Conservation (phyloP, 2,888 invertebrate species). For the Callimorpha dominula region DNA sequence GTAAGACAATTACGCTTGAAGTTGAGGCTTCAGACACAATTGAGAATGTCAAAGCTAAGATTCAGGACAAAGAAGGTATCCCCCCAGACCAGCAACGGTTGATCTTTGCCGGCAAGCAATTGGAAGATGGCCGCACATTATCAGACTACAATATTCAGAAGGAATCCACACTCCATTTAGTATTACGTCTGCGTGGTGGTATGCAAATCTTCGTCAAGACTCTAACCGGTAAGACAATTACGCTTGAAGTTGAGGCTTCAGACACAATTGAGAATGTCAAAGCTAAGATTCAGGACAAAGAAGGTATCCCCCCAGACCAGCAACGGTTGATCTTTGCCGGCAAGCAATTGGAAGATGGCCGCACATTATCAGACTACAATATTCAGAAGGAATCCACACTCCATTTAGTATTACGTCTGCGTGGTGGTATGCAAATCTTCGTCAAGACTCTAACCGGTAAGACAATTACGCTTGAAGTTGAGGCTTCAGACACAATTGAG, state of each 20-base stretch:
- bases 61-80: slow-evolving; percentile 47
- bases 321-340: slow-evolving; percentile 58
- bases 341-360: slow-evolving; percentile 56
- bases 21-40: slow-evolving; percentile 44
- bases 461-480: slow-evolving; percentile 54
- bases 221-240: slow-evolving; percentile 55
- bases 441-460: slow-evolving; percentile 58
- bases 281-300: slow-evolving; percentile 58
- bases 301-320: slow-evolving; percentile 59
- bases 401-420: slow-evolving; percentile 52
- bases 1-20: slow-evolving; percentile 38
- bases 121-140: slow-evolving; percentile 37
- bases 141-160: slow-evolving; percentile 46
- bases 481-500: slow-evolving; percentile 56
- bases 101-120: slow-evolving; percentile 45
- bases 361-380: slow-evolving; percentile 55
- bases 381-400: slow-evolving; percentile 59
- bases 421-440: slow-evolving; percentile 61
- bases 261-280: slow-evolving; percentile 60
- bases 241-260: slow-evolving; percentile 52
- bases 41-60: slow-evolving; percentile 46
- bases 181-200: slow-evolving; percentile 36
- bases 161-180: slow-evolving; percentile 36
- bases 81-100: slow-evolving; percentile 46
- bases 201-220: slow-evolving; percentile 53